Percentiles rank a stretch among this genome's conserved stretches.
Evolutionary conservation across 2,797 vertebrate species (phyloP).

Genomic region (Catharus ustulatus): DNA sequence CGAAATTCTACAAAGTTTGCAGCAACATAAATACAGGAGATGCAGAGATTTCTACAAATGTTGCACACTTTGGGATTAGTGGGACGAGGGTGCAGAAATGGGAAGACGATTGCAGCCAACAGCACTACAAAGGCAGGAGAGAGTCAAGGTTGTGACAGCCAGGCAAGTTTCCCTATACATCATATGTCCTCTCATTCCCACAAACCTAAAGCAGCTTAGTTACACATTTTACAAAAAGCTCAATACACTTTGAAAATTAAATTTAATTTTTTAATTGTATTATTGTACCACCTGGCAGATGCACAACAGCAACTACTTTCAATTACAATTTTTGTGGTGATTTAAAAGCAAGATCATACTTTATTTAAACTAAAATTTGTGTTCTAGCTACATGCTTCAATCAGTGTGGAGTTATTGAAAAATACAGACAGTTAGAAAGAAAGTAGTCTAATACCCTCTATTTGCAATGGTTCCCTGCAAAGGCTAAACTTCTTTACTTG

Average conservation of each 20-base stretch:
- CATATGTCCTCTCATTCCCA: not conserved
- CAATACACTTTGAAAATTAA: not conserved
- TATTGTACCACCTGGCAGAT: not conserved
- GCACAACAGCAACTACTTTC: not conserved
- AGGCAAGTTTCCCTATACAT: not conserved
- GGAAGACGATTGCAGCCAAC: not conserved
- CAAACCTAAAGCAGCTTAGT: not conserved
- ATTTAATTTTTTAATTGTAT: not conserved
- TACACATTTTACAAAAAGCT: not conserved
- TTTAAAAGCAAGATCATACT: not conserved
- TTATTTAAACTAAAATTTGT: not conserved
- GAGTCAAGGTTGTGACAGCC: not conserved
- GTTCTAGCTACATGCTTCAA: not conserved
- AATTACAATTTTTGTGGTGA: not conserved
- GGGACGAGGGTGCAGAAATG: not conserved
- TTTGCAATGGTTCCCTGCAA: conserved; percentile 14
- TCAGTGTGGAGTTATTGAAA: not conserved
- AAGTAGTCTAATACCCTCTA: not conserved
- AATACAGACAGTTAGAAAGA: conserved; percentile 19
- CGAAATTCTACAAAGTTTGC: not conserved
- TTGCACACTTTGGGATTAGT: not conserved
- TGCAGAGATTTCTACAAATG: rapidly evolving
- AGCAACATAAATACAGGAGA: not conserved
- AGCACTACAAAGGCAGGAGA: rapidly evolving
- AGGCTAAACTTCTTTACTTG: not conserved